Conservation (phyloP, 2,113 vertebrate species). For the Cathartes aura region DNA sequence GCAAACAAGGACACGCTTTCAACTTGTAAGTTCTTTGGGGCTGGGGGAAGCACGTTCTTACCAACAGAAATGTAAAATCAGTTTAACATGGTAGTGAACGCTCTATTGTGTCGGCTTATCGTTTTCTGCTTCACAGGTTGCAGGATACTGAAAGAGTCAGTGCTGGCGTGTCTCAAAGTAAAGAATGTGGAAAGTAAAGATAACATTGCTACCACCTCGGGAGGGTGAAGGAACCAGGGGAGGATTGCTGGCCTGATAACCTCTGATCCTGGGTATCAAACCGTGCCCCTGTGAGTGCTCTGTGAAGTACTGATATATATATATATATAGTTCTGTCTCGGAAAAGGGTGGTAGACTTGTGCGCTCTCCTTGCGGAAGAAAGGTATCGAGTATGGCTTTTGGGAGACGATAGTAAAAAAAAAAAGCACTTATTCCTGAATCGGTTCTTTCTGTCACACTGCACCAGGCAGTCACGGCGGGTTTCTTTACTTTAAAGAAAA, state of each 20-base stretch:
- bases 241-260: neutral
- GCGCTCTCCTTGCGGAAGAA: neutral
- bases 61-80: neutral
- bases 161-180: accelerated
- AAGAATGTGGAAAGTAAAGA: accelerated
- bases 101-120: neutral
- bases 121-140: neutral
- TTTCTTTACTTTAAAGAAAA: too few species aligned
- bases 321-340: too few species aligned
- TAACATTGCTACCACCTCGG: accelerated
- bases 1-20: neutral
- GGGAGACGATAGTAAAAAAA: accelerated
- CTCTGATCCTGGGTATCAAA: too few species aligned
- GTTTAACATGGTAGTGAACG: accelerated
- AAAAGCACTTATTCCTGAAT: accelerated
- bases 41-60: neutral
- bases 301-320: accelerated
- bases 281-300: too few species aligned
- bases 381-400: accelerated
- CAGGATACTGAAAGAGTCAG: accelerated
- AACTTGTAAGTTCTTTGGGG: neutral
- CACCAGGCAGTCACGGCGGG: neutral
- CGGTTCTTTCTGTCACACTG: accelerated
- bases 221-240: neutral
- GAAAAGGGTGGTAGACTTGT: accelerated